A percentile compares a stretch with the other conserved stretches of the same genome.
Conservation (phyloP, 2,113 vertebrate species). For the Brachirus orientalis region DNA sequence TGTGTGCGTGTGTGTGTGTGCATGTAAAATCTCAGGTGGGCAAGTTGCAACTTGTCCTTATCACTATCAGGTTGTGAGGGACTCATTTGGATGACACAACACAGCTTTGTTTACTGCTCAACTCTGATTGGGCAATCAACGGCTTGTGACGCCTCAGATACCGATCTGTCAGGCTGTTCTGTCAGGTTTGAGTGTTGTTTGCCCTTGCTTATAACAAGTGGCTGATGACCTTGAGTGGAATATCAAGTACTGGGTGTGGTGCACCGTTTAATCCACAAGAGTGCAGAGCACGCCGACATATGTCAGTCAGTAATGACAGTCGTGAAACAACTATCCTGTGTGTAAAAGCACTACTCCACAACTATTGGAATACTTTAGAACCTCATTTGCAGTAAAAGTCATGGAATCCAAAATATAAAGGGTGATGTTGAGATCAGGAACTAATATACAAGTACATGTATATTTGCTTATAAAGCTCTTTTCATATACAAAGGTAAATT, state of each 20-base stretch:
- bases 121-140: constrained; percentile 1
- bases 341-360: no score
- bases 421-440: no score
- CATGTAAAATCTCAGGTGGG: neutral
- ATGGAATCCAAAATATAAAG: no score
- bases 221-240: no score
- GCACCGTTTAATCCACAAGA: neutral
- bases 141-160: constrained; percentile 16
- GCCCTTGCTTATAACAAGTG: neutral
- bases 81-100: constrained; percentile 9
- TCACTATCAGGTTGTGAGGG: constrained; percentile 28
- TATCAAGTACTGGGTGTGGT: neutral
- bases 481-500: no score
- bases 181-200: neutral
- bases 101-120: neutral
- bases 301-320: neutral
- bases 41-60: constrained; percentile 43
- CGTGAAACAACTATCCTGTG: no score
- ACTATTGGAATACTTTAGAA: no score
- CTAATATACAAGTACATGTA: no score
- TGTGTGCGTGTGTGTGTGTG: no score
- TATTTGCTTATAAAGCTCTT: no score
- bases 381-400: no score
- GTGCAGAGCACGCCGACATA: neutral
- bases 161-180: neutral